Evolutionary conservation across 2,888 invertebrate genomes (phyloP).

Genomic region (Torymus texanus): DNA sequence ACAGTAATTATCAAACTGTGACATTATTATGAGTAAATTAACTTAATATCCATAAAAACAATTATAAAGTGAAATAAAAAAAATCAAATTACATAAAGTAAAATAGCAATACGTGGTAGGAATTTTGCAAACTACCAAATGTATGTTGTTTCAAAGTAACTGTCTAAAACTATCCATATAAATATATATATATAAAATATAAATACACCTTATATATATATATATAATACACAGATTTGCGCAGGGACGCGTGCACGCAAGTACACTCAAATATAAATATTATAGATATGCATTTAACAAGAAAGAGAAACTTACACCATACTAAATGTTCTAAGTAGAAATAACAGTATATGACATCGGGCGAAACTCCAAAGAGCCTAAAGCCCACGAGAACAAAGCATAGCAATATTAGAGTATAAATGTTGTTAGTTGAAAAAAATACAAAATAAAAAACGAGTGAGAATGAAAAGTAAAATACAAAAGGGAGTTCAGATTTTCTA

Average conservation of each 20-base stretch:
- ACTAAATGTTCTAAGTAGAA: constrained; percentile 52
- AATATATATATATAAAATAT: constrained; percentile 41
- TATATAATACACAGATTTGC: constrained; percentile 34
- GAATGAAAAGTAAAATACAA: constrained; percentile 41
- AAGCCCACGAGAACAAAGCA: constrained; percentile 63
- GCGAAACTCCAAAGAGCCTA: constrained; percentile 64
- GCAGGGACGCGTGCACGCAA: constrained; percentile 49
- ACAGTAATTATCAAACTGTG: constrained; percentile 21
- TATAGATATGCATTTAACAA: constrained; percentile 39
- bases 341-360: constrained; percentile 60
- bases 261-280: constrained; percentile 40
- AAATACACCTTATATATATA: constrained; percentile 41
- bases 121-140: constrained; percentile 29
- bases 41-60: constrained; percentile 24
- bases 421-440: constrained; percentile 54
- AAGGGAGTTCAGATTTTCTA: constrained; percentile 50
- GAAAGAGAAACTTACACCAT: constrained; percentile 45
- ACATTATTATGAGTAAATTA: constrained; percentile 32
- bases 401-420: constrained; percentile 71
- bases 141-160: constrained; percentile 45
- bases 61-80: constrained; percentile 21
- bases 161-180: constrained; percentile 38
- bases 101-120: constrained; percentile 50
- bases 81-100: constrained; percentile 44
- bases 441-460: constrained; percentile 27